These are phyloP conservation scores for Crypturellus tataupa DNA, from an alignment of 2,797 vertebrate species.

Conservation along the genomic window DNA sequence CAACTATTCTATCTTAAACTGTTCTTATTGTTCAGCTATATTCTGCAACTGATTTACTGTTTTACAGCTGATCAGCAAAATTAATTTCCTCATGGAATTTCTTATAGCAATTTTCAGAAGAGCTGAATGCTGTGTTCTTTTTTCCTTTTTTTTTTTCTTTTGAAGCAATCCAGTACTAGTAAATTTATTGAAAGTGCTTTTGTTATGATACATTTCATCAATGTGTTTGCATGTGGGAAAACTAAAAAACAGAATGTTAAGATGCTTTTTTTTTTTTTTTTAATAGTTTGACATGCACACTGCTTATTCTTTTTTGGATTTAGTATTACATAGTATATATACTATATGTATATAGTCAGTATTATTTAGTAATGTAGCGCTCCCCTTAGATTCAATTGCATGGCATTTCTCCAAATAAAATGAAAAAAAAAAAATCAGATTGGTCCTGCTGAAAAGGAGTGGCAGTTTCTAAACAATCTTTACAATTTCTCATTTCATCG, in stretches of 20 bases:
- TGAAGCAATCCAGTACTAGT: not conserved
- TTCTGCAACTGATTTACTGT: not conserved
- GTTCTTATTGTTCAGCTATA: not conserved
- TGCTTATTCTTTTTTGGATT: not conserved
- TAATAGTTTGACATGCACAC: not conserved
- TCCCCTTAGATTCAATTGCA: not conserved
- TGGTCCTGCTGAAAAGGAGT: not conserved
- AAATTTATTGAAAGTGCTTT: not conserved
- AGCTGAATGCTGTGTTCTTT: fast-evolving
- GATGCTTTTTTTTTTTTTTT: not conserved
- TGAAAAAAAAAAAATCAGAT: not conserved
- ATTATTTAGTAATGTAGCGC: not conserved
- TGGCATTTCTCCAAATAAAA: not conserved
- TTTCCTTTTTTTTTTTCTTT: not conserved
- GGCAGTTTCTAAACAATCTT: not conserved
- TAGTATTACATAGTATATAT: not conserved
- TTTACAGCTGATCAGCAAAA: conserved; percentile 6
- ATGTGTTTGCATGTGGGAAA: not conserved
- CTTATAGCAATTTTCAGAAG: not conserved
- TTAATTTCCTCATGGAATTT: not conserved
- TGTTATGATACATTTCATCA: not conserved
- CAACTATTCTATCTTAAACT: not conserved
- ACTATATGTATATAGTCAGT: no score
- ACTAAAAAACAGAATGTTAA: not conserved
- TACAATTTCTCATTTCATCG: no score